A percentile compares a stretch with the other conserved stretches of the same genome.
These are phyloP conservation scores for Euura saliciscinereae DNA, from an alignment of 1,140 invertebrate genomes.

Conservation along the genomic window DNA sequence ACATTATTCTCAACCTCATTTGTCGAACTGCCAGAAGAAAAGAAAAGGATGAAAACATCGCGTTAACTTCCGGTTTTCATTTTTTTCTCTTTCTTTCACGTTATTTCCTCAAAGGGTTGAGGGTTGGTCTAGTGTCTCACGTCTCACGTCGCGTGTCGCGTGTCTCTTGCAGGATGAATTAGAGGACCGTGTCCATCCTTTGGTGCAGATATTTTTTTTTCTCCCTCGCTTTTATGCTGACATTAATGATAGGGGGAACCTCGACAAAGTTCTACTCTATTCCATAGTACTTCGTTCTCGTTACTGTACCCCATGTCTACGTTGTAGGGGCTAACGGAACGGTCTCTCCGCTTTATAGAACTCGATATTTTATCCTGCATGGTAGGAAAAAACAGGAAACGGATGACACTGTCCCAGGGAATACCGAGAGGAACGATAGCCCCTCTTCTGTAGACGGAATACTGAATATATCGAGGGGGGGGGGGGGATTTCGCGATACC, in stretches of 20 bases:
- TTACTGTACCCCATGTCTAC: background rate
- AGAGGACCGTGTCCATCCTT: background rate
- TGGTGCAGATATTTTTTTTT: background rate
- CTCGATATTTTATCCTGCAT: background rate
- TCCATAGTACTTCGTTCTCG: background rate
- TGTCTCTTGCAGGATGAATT: background rate
- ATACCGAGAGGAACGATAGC: too few species aligned
- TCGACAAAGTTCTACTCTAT: background rate
- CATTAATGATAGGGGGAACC: background rate
- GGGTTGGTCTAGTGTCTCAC: background rate
- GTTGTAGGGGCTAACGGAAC: background rate
- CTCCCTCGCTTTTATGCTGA: background rate
- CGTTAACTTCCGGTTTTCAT: too few species aligned
- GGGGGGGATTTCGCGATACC: too few species aligned
- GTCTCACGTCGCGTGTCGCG: background rate
- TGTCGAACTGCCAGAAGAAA: too few species aligned
- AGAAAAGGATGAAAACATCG: too few species aligned
- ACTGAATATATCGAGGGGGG: too few species aligned
- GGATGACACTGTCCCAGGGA: too few species aligned
- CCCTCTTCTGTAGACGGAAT: too few species aligned
- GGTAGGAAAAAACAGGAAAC: background rate
- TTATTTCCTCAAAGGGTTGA: too few species aligned
- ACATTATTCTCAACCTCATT: too few species aligned
- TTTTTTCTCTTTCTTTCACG: too few species aligned
- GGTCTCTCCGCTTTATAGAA: background rate